phyloP scores from a whole-genome alignment of 64 coral and sea anemone species.

The Stichodactyla helianthus region DNA sequence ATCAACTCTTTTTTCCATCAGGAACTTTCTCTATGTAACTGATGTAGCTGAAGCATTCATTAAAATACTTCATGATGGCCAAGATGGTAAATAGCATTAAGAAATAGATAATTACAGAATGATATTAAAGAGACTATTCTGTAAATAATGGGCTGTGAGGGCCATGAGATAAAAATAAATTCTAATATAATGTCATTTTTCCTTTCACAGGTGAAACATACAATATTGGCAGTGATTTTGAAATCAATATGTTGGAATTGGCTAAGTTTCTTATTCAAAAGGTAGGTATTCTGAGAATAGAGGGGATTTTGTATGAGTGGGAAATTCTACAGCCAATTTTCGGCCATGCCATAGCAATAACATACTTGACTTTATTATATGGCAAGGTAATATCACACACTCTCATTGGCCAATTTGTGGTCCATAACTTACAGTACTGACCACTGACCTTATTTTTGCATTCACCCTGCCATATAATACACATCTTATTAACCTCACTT shows the following conservation, averaged over 20 bases:
- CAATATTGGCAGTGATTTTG: slow-evolving; percentile 49
- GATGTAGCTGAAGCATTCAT: slow-evolving; percentile 52
- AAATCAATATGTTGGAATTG: slow-evolving; percentile 21
- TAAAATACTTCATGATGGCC: slow-evolving; percentile 30
- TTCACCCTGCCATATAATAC: no score
- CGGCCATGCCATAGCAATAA: no score
- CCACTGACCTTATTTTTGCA: no score
- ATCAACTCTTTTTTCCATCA: background rate
- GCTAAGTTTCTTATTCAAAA: slow-evolving; percentile 35
- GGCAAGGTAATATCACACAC: no score
- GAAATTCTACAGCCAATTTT: background rate
- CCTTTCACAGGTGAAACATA: slow-evolving; percentile 32
- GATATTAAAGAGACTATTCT: no score
- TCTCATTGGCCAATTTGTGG: no score
- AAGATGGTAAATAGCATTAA: slow-evolving; percentile 23
- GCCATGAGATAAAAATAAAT: no score
- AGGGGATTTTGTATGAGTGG: background rate
- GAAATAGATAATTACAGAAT: background rate
- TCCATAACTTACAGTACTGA: no score
- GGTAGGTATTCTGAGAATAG: background rate
- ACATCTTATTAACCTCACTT: no score
- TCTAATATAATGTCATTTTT: background rate
- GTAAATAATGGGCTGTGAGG: no score
- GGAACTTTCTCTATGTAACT: slow-evolving; percentile 45
- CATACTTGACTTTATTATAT: no score